These are phyloP conservation scores for Pituophis catenifer DNA, from an alignment of 2,113 vertebrate genomes.

Conservation along the genomic window DNA sequence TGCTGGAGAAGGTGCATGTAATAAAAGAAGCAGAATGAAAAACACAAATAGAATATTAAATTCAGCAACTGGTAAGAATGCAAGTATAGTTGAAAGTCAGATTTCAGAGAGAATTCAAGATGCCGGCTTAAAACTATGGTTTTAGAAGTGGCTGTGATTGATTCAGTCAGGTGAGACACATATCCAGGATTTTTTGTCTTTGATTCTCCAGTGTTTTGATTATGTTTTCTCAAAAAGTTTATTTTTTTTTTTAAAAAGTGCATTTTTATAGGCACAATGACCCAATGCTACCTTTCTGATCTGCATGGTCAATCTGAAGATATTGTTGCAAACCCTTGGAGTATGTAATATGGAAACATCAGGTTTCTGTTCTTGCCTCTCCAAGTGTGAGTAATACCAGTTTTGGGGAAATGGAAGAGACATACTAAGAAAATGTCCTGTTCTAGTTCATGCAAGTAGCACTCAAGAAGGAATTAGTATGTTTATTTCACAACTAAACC, in stretches of 20 bases:
- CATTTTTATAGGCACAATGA: neutral
- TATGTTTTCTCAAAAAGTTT: neutral
- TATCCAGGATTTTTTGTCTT: neutral
- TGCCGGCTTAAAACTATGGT: neutral
- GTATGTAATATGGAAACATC: neutral
- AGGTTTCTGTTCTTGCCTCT: neutral
- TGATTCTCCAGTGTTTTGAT: neutral
- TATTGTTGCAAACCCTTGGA: neutral
- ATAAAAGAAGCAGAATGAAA: conserved; percentile 32
- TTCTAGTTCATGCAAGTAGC: neutral
- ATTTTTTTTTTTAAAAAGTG: too few relatives aligned
- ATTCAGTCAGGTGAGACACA: neutral
- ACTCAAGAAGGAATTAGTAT: neutral
- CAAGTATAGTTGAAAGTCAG: conserved; percentile 25
- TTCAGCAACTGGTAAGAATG: conserved; percentile 13
- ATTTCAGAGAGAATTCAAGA: neutral
- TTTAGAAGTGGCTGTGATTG: neutral
- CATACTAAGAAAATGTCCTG: neutral
- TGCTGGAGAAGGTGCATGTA: conserved; percentile 22
- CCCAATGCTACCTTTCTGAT: neutral
- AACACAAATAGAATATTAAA: conserved; percentile 55
- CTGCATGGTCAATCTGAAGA: neutral
- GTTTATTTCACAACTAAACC: neutral
- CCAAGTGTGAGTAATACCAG: neutral
- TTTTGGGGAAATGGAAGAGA: neutral